These are phyloP conservation scores for Corvus cornix DNA, from an alignment of 2,113 vertebrate species.

Conservation along the genomic window DNA sequence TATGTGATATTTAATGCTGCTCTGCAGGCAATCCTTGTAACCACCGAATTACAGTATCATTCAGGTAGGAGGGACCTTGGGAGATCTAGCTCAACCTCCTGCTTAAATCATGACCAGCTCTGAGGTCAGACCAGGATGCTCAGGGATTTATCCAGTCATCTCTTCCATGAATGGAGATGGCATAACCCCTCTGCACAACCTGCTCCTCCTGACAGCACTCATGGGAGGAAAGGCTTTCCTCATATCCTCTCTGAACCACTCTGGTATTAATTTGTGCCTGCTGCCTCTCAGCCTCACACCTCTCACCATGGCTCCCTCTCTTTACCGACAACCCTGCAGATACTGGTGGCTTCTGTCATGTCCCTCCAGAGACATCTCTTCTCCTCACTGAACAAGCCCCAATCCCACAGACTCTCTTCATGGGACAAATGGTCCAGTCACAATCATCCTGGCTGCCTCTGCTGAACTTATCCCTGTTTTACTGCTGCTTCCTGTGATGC, in stretches of 20 bases:
- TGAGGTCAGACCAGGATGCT: neutral
- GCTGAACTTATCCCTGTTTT: neutral
- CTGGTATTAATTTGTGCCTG: neutral
- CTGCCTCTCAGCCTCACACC: neutral
- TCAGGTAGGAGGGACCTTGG: neutral
- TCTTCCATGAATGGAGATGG: neutral
- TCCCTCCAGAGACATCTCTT: neutral
- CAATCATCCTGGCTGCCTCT: neutral
- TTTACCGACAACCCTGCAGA: neutral
- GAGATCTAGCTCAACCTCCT: neutral
- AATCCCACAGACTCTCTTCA: neutral
- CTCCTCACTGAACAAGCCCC: neutral
- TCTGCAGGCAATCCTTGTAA: neutral
- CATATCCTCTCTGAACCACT: neutral
- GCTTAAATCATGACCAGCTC: neutral
- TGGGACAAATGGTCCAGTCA: neutral
- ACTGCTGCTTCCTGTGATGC: neutral
- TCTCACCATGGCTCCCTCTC: accelerated
- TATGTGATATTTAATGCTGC: neutral
- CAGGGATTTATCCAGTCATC: neutral
- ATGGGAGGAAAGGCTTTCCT: neutral
- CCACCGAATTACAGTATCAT: neutral
- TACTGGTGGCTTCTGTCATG: neutral
- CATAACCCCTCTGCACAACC: neutral
- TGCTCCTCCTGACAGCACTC: neutral